Evolutionary conservation across 2,113 vertebrate genomes (phyloP), one percentile per base, ranked within the genome.

Genomic region (Ophthalmolycus amberensis): DNA sequence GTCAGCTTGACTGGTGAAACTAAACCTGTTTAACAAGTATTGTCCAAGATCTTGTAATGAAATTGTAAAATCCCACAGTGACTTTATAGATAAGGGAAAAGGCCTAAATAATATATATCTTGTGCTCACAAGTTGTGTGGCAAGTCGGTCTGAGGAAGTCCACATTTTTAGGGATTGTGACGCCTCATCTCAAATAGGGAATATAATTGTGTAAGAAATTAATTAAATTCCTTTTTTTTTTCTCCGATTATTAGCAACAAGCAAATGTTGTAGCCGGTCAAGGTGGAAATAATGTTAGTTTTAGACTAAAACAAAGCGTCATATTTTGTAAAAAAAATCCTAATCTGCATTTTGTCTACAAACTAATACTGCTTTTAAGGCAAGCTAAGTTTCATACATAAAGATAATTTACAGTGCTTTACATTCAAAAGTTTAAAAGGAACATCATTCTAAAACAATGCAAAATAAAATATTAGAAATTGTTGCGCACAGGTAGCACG

Each of bases 1-100:
- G 68, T 40, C 1, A 11, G 34, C 12, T 59, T 3, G 6, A 59
- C 25, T 59, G 58, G 15, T 27, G 25, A 7, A 59, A 32, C 25
- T 6, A 29, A 71, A 64, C 72, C 32, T 34, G 59, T 71, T 77
- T n/a, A 62, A 62, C 52, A 27, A 62, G 54, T 20, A 10, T 40
- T 32, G 25, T 38, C 42, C 3, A 32, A 44, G 25, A 25, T 29
- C 18, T 37, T 44, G 2, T 44, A 10, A 42, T 63, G 7, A 68
- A 66, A 59, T 32, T 16, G 20, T 15, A 12, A 4, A 12, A 14
- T 37, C 20, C 15, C 48, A 6, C 38, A 44, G 3, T 29, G 52
- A 11, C 10, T 9, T 52, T 22, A 22, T 52, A 22, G 20, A 22
- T 52, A 22, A 52, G 12, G 50, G 50, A 10, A 9, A 10, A 44